Conservation (phyloP, 1,140 invertebrate species). For the Conus ventricosus region DNA sequence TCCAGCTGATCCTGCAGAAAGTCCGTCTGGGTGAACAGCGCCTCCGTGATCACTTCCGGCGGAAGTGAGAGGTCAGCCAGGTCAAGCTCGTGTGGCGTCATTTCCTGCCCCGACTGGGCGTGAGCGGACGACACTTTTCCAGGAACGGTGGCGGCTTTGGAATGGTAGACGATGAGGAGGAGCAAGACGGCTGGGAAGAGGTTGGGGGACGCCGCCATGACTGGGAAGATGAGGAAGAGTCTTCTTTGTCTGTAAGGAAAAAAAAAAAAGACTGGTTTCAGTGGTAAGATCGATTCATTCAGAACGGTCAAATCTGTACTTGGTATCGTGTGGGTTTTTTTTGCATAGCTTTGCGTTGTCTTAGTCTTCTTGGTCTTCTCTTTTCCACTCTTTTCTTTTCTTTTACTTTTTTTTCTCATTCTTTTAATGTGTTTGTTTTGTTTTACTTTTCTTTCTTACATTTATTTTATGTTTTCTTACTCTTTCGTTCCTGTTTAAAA, state of each 20-base stretch:
- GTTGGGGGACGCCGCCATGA: not conserved
- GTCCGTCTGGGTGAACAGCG: slow-evolving; percentile 31
- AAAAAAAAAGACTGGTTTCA: not conserved
- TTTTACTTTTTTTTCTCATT: no score
- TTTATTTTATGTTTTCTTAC: no score
- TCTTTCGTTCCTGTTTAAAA: no score
- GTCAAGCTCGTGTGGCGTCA: not conserved
- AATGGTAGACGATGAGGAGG: not conserved
- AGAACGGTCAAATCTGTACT: no score
- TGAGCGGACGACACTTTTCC: not conserved
- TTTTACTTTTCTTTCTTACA: no score
- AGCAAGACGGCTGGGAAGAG: not conserved
- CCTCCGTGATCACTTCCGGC: slow-evolving; percentile 30
- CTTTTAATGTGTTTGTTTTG: no score
- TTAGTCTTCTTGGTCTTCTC: no score
- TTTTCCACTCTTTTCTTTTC: no score
- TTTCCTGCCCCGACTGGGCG: not conserved
- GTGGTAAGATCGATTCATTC: no score
- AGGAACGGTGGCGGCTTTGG: not conserved
- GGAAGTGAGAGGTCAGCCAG: slow-evolving; percentile 22
- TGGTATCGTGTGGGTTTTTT: no score
- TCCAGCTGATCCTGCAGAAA: slow-evolving; percentile 28
- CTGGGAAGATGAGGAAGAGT: not conserved
- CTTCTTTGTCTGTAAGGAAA: not conserved
- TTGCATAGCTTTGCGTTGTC: no score